Base-by-base conservation (phyloP, 2,888 invertebrate species). In the Heliconius charithonia region DNA sequence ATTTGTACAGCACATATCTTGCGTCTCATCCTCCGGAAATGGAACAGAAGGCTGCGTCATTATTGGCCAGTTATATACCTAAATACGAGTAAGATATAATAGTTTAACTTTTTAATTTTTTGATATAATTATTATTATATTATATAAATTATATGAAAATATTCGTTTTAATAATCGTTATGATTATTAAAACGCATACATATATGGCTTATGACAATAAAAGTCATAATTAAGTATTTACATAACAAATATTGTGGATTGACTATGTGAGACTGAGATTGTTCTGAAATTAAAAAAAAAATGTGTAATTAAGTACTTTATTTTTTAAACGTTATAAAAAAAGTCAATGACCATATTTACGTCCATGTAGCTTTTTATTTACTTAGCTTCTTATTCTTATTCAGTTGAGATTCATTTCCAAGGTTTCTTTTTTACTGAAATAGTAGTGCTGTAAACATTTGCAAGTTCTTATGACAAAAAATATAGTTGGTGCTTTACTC, bases 21-120 rank as follows among this genome's bases (percentile, higher is more conserved):
- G 90, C 93, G 77, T 95, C 96, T 0, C 94, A 97, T 29, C 97
- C 97, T 3, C 88, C 95, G 0, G 89, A 92, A 74, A 97, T 97
- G 97, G 97, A 97, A 91, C 82, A 95, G 0, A 93, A 96, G 71
- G 97, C 97, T 0, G 95, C 97, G 37, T 89, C 95, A n/a, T 79
- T 86, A 77, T 29, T 86, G 45, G 85, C 85, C 19, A 82, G 76
- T 51, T 86, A 82, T 67, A 85, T 86, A 37, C 76, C 82, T 22
- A 79, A 79, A 79, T 84, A 83, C 37, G 84, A 86, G 86, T 86
- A 81, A 85, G 85, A 59, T 59, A 59, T n/a, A 7, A 10, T 59
- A 10, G 3, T 2, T 3, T n/a, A n/a, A n/a, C n/a, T n/a, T n/a
- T n/a, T 59, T 59, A 2, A n/a, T 59, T 19, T 32, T 19, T 59